These are phyloP conservation scores for Hephaestus fuliginosus DNA, from an alignment of 2,797 vertebrate genomes.

Conservation along the genomic window DNA sequence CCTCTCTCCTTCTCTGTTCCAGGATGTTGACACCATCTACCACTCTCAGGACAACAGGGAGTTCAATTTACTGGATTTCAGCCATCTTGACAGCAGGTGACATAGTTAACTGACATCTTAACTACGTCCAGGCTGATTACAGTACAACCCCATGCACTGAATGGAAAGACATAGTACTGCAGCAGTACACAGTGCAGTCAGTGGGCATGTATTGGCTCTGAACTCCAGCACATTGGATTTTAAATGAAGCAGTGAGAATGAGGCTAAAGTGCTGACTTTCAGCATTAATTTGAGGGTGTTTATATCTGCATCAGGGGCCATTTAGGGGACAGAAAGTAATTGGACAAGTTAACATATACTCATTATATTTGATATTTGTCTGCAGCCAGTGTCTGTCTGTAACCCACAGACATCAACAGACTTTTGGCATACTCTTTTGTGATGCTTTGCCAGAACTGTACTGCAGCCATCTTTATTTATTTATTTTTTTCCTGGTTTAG, in stretches of 20 bases:
- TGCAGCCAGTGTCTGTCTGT: constrained; percentile 17
- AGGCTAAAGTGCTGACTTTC: constrained; percentile 30
- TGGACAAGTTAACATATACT: constrained; percentile 26
- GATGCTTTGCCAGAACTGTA: constrained; percentile 17
- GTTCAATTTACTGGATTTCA: constrained; percentile 94
- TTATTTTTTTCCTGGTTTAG: neutral
- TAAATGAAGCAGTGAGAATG: constrained; percentile 25
- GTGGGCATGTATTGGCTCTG: neutral
- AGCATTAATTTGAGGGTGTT: constrained; percentile 40
- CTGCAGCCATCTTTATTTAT: constrained; percentile 17
- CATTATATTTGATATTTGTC: constrained; percentile 36
- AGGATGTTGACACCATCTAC: constrained; percentile 97
- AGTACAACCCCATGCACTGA: neutral
- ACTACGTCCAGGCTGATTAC: constrained; percentile 24
- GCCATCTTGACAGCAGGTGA: constrained; percentile 94
- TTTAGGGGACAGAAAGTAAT: constrained; percentile 33
- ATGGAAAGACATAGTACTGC: constrained; percentile 24
- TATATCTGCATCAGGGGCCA: constrained; percentile 5
- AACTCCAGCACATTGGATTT: constrained; percentile 26
- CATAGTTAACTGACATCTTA: constrained; percentile 44
- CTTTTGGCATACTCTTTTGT: constrained; percentile 4
- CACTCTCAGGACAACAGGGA: constrained; percentile 95
- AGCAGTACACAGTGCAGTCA: neutral
- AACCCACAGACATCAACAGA: constrained; percentile 16
- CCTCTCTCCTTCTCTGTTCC: constrained; percentile 29